phyloP scores from a whole-genome alignment of 2,797 vertebrate species.

The Malurus splendens region DNA sequence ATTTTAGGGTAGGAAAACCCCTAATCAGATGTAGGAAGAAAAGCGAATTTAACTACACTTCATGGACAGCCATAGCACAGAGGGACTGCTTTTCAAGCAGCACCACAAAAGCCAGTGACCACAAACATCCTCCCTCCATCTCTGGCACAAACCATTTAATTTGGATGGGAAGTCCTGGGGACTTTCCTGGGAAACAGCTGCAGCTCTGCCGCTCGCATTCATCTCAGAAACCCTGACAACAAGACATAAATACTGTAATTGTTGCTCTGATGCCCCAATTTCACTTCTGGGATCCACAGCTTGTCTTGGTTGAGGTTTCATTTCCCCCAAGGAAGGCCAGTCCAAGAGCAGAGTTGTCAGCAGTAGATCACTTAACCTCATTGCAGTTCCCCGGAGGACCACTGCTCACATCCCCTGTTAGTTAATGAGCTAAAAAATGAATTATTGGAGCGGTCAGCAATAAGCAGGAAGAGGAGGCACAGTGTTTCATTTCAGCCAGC shows the following conservation, averaged over 20 bases:
- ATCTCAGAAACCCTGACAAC: neutral
- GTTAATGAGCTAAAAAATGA: conserved; percentile 82
- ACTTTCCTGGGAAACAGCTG: neutral
- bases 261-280: neutral
- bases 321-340: conserved; percentile 69
- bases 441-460: conserved; percentile 70
- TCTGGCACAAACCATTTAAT: neutral
- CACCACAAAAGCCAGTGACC: neutral
- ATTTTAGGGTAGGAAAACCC: neutral
- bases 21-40: neutral
- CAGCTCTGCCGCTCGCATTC: accelerated
- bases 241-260: neutral
- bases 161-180: neutral
- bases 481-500: conserved; percentile 50
- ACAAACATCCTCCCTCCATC: neutral
- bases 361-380: conserved; percentile 69
- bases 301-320: conserved; percentile 20
- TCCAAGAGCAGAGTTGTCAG: conserved; percentile 70
- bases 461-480: conserved; percentile 65
- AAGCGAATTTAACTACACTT: accelerated
- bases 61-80: neutral
- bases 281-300: conserved; percentile 34
- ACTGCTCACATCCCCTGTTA: conserved; percentile 70
- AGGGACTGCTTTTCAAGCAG: neutral
- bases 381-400: conserved; percentile 63